phyloP scores from a whole-genome alignment of 1,140 invertebrate genomes.

The Piezodorus guildinii region DNA sequence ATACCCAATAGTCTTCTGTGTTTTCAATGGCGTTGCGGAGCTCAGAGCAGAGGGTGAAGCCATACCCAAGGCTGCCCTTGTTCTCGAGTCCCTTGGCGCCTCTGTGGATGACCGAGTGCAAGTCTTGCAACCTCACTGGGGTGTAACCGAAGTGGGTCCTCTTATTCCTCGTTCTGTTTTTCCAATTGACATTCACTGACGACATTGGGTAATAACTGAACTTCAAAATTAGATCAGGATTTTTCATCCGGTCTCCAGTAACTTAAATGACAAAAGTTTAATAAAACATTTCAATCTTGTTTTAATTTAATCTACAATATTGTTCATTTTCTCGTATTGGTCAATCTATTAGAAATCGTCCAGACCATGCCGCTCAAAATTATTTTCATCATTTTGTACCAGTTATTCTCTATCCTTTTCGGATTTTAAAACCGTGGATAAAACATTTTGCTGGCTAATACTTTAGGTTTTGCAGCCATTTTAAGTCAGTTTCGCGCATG shows the following conservation, averaged over 20 bases:
- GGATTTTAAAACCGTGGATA: no score
- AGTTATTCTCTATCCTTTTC: no score
- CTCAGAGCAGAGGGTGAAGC: neutral
- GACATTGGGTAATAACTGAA: neutral
- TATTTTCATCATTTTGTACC: no score
- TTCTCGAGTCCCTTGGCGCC: neutral
- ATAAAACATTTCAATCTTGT: neutral
- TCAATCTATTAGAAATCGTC: no score
- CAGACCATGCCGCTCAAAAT: no score
- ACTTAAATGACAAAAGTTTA: neutral
- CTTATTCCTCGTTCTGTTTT: neutral
- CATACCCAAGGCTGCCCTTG: neutral
- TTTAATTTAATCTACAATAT: neutral
- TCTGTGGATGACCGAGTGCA: neutral
- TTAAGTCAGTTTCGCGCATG: no score
- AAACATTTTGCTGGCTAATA: no score
- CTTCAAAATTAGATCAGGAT: neutral
- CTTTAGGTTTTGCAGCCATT: no score
- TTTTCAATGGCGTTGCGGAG: neutral
- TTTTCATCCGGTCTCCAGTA: neutral
- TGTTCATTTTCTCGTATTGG: no score
- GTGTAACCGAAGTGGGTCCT: neutral
- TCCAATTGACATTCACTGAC: neutral
- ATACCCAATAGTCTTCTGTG: neutral
- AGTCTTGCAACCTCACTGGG: neutral